Conservation (phyloP, 2,888 invertebrate genomes). For the Cyclophora punctaria region DNA sequence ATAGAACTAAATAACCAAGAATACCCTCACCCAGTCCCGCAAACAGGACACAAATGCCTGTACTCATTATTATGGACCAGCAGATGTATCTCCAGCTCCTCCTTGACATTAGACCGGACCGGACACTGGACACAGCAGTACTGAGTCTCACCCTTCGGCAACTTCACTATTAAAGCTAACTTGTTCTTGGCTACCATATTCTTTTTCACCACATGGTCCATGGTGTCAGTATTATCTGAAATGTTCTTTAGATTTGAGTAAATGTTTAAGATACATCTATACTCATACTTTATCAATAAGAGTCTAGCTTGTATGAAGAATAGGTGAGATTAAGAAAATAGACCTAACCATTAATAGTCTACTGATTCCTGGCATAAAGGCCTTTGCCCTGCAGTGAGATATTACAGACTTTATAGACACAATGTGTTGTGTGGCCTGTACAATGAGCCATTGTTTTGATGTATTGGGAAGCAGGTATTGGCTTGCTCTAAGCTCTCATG, state of each 20-base stretch:
- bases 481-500: no score
- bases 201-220: slow-evolving; percentile 43
- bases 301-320: no score
- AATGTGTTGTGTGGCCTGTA: no score
- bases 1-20: no score
- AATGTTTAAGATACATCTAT: background rate
- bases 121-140: slow-evolving; percentile 87
- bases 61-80: slow-evolving; percentile 83
- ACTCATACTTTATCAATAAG: slow-evolving; percentile 4
- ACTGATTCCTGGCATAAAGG: no score
- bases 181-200: slow-evolving; percentile 80
- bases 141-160: slow-evolving; percentile 78
- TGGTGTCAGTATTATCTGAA: slow-evolving; percentile 15
- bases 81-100: slow-evolving; percentile 82
- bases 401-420: no score
- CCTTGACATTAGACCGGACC: slow-evolving; percentile 82
- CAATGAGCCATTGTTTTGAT: no score
- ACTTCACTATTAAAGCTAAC: slow-evolving; percentile 82
- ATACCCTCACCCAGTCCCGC: slow-evolving; percentile 78
- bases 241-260: slow-evolving; percentile 8
- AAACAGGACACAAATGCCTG: slow-evolving; percentile 82
- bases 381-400: no score
- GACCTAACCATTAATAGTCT: no score
- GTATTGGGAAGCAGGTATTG: no score
- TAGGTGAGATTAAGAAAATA: no score